Percentiles rank a stretch among this genome's conserved stretches.
These are phyloP conservation scores for Neopelma chrysocephalum DNA, from an alignment of 2,797 vertebrate genomes.

Conservation along the genomic window DNA sequence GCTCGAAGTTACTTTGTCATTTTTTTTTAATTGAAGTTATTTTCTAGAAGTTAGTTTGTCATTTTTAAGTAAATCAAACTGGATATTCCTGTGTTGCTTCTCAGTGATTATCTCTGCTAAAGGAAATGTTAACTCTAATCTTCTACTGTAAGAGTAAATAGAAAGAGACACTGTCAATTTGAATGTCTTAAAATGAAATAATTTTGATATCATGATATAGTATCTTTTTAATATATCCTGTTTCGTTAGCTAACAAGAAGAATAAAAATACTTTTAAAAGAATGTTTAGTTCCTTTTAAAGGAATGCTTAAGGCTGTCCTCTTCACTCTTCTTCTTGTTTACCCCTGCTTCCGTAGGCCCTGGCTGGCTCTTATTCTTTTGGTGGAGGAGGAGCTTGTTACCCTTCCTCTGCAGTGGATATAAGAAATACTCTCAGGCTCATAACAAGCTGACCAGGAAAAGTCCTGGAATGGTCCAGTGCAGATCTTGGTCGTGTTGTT, in stretches of 20 bases:
- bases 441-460: rapidly evolving
- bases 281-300: neutral
- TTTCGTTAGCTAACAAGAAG: neutral
- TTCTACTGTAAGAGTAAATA: neutral
- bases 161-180: constrained; percentile 37
- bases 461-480: rapidly evolving
- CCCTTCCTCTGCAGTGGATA: neutral
- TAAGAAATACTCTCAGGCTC: neutral
- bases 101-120: neutral
- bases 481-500: rapidly evolving
- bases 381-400: neutral
- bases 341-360: neutral
- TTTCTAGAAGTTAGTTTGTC: constrained; percentile 21
- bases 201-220: neutral
- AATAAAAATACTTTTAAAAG: neutral
- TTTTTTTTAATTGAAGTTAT: neutral
- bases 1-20: neutral
- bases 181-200: constrained; percentile 5
- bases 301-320: neutral
- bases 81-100: neutral
- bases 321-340: neutral
- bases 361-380: neutral
- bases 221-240: neutral
- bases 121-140: neutral
- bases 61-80: constrained; percentile 26